Evolutionary conservation across 2,797 vertebrate genomes (phyloP).

Genomic region (Esox masquinongy): DNA sequence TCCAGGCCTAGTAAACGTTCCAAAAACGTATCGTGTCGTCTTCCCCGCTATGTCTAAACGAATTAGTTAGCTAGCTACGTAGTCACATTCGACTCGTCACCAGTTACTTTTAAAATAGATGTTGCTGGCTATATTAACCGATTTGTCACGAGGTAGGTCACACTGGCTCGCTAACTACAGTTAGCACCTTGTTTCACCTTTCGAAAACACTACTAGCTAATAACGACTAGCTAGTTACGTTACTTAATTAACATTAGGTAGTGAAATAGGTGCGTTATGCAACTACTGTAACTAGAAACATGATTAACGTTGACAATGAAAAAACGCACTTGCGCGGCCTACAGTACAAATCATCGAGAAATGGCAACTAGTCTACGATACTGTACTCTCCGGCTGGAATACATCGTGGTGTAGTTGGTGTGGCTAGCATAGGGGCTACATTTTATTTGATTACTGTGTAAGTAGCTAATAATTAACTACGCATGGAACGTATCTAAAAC

Average conservation of each 20-base stretch:
- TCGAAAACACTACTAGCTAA: neutral
- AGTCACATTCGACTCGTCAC: neutral
- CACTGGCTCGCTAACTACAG: neutral
- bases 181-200: neutral
- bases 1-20: neutral
- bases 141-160: neutral
- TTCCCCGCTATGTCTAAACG: neutral
- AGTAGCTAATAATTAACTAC: neutral
- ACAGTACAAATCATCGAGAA: neutral
- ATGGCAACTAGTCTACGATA: neutral
- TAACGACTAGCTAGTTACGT: neutral
- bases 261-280: no score
- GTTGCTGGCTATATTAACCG: neutral
- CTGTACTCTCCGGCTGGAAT: neutral
- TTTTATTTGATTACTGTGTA: neutral
- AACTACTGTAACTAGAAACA: no score
- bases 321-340: slow-evolving; percentile 1
- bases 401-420: neutral
- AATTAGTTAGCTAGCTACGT: neutral
- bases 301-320: neutral
- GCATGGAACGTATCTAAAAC: no score
- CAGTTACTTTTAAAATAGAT: neutral
- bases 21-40: neutral
- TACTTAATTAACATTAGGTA: neutral
- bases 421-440: neutral